Evolutionary conservation across 2,797 vertebrate genomes (phyloP).

Genomic region (Siniperca obscura): DNA sequence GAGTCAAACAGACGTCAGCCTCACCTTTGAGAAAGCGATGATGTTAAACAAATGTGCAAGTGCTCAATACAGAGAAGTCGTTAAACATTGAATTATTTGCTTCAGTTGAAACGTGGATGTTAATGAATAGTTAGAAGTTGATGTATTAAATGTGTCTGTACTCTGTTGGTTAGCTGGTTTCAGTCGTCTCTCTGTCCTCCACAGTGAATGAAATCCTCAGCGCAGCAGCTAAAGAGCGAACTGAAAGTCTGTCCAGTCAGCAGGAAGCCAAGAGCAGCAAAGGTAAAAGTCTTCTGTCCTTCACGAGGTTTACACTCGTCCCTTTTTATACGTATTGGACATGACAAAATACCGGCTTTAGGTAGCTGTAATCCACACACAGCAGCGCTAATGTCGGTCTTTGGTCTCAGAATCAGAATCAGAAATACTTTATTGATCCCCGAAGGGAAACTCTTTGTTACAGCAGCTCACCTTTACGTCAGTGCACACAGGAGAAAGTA

Average conservation of each 20-base stretch:
- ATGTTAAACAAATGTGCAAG: too few species aligned
- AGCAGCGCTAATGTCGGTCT: background rate
- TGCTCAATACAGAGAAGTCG: too few species aligned
- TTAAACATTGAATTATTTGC: too few species aligned
- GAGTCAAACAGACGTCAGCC: too few species aligned
- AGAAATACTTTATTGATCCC: too few species aligned
- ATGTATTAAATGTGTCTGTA: background rate
- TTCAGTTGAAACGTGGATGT: background rate
- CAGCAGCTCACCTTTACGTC: too few species aligned
- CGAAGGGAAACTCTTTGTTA: too few species aligned
- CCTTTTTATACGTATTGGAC: background rate
- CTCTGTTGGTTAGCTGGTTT: background rate
- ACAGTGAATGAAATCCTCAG: slow-evolving; percentile 81
- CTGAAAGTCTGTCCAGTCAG: slow-evolving; percentile 55
- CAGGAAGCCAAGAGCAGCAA: slow-evolving; percentile 76
- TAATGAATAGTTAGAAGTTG: too few species aligned
- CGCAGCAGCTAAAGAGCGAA: slow-evolving; percentile 70
- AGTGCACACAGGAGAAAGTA: too few species aligned
- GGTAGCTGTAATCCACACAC: background rate
- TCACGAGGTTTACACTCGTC: background rate
- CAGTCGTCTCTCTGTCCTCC: background rate
- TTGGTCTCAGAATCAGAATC: background rate
- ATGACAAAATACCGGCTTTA: background rate
- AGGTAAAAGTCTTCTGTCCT: slow-evolving; percentile 49
- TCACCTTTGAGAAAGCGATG: too few species aligned